A percentile compares a stretch with the other conserved stretches of the same genome.
These are phyloP conservation scores for Sebastes diploproa DNA, from an alignment of 2,797 vertebrate genomes.

Conservation along the genomic window DNA sequence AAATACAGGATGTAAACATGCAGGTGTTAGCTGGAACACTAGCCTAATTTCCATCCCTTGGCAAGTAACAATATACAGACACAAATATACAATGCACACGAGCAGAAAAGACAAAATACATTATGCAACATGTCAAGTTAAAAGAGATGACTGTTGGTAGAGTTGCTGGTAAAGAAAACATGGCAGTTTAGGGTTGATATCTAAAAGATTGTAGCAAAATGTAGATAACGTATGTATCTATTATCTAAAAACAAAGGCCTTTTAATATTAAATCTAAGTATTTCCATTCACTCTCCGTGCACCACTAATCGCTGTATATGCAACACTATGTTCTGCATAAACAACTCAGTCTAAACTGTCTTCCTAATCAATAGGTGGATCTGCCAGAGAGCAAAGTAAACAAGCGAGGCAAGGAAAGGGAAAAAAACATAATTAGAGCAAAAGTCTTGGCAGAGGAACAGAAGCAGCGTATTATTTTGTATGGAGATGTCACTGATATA, in stretches of 20 bases:
- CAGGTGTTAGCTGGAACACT: no score
- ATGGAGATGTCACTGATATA: slow-evolving; percentile 36
- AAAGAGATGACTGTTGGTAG: not conserved
- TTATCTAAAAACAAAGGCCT: not conserved
- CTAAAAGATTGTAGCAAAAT: no score
- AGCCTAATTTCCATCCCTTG: no score
- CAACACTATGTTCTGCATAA: not conserved
- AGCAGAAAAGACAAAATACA: no score
- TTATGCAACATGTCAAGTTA: no score
- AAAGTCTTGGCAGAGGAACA: slow-evolving; percentile 24
- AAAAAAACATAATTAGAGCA: slow-evolving; percentile 22
- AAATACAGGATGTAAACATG: no score
- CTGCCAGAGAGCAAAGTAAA: slow-evolving; percentile 10
- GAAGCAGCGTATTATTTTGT: slow-evolving; percentile 11
- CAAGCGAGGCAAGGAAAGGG: not conserved
- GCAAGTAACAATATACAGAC: no score
- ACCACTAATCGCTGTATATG: not conserved
- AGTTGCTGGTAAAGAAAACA: not conserved
- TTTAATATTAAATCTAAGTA: not conserved
- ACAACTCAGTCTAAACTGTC: not conserved
- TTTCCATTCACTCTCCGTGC: not conserved
- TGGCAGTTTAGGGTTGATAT: not conserved
- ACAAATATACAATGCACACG: rapidly evolving
- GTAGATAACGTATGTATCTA: not conserved
- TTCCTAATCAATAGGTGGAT: slow-evolving; percentile 13